Base-by-base conservation (phyloP, 2,797 vertebrate species). In the Enteromius viviparus region DNA sequence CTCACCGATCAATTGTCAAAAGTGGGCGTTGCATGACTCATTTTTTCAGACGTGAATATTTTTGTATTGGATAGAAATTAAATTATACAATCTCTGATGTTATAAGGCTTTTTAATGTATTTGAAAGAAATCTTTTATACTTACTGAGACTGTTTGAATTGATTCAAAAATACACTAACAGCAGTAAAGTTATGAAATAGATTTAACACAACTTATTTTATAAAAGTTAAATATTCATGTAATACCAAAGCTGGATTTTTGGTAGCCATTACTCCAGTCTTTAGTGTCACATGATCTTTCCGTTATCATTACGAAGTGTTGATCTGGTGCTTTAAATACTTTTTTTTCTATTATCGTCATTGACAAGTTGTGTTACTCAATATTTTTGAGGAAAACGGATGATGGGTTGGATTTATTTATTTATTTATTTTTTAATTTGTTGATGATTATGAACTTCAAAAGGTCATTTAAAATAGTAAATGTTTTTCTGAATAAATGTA, bases 1-100 rank as follows among this genome's bases (percentile, higher is more conserved):
- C 76, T 86, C 58, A 72, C 70, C 71, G 80, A 86, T 89, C 86
- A 84, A 78, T 82, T 74, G 83, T 85, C 75, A 81, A 69, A 71
- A 84, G 76, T 40, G 49, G 74, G 81, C 23, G 68, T 78, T 78
- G 29, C 32, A 12, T 69, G 58, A 71, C 70, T 69, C 65, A 76
- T 82, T 70, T 49, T 17, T 58, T 81, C 81, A 84, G 81, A 64
- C 58, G 49, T 49, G 19, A 60, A 58, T 60, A 77, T 83, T 69
- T 70, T 49, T 60, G 51, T 78, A 40, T 21, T 78, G 75, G 15
- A 71, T 62, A 8, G 37, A 37, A 83, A 70, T 40, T 0, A 11
- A 23, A 75, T 8, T 2, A 29, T 51, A 37, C 21, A 51, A 74
- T 64, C 34, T 58, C 10, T 51, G 3, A 23, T 62, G 53, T n/a